Evolutionary conservation across 2,888 invertebrate genomes (phyloP).

Genomic region (Vannuccia rotundouncinata): DNA sequence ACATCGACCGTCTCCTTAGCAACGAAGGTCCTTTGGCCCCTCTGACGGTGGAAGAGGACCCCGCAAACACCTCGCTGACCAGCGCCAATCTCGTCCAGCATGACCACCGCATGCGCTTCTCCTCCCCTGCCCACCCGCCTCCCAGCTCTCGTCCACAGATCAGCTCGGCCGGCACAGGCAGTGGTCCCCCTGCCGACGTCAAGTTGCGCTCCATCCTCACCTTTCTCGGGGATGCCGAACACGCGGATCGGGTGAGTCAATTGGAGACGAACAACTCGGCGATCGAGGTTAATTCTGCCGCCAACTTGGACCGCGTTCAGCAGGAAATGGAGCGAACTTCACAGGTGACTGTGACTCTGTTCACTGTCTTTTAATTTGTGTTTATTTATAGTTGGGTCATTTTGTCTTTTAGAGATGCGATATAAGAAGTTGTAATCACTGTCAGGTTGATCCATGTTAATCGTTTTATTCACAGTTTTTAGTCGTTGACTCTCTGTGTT

Average conservation of each 20-base stretch:
- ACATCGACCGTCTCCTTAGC: conserved; percentile 31
- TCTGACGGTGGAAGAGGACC: neutral
- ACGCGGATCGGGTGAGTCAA: conserved; percentile 47
- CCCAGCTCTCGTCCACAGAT: neutral
- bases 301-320: neutral
- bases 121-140: neutral
- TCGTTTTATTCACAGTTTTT: no score
- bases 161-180: neutral
- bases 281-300: neutral
- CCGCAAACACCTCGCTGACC: neutral
- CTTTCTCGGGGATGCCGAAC: conserved; percentile 54
- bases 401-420: neutral
- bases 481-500: no score
- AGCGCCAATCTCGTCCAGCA: conserved; percentile 1
- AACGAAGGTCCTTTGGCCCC: neutral
- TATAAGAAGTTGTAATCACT: neutral
- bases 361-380: no score
- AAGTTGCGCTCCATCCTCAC: conserved; percentile 50
- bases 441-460: neutral
- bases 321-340: neutral
- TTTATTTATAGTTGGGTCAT: no score
- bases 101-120: neutral
- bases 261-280: conserved; percentile 29
- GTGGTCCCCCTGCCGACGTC: neutral
- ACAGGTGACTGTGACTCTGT: neutral